These are phyloP conservation scores for Callimico goeldii DNA, from an alignment of 2,797 vertebrate species.

Conservation along the genomic window DNA sequence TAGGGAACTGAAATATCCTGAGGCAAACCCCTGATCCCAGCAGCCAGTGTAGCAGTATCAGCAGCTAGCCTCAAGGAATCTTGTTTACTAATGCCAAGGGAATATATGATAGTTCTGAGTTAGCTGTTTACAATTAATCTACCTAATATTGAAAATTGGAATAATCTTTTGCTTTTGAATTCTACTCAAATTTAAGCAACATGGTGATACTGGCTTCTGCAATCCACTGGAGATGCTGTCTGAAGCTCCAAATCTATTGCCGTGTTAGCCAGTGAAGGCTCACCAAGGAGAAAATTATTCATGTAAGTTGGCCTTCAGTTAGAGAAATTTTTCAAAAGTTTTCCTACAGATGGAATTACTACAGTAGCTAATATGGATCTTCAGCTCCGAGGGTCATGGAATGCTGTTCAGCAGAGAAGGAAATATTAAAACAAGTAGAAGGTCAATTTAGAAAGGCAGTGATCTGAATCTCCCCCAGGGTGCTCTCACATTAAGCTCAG, in stretches of 20 bases:
- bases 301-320: constrained; percentile 1
- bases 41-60: neutral
- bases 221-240: neutral
- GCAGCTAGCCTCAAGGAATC: constrained; percentile 6
- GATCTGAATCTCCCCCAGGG: constrained; percentile 57
- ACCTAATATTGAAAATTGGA: neutral
- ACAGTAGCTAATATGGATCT: constrained; percentile 37
- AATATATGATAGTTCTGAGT: constrained; percentile 2
- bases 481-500: constrained; percentile 42
- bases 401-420: constrained; percentile 17
- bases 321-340: constrained; percentile 51
- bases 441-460: constrained; percentile 67
- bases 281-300: constrained; percentile 48
- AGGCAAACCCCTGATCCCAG: constrained; percentile 24
- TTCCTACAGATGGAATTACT: constrained; percentile 1
- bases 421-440: constrained; percentile 67
- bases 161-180: neutral
- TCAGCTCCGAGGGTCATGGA: constrained; percentile 48
- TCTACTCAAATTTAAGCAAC: neutral
- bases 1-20: neutral
- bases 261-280: neutral
- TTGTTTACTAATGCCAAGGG: neutral
- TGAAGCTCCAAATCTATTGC: neutral
- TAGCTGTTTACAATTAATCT: constrained; percentile 8
- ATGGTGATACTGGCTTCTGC: neutral